Base-by-base conservation (phyloP, 2,113 vertebrate genomes). In the Channa maculata region DNA sequence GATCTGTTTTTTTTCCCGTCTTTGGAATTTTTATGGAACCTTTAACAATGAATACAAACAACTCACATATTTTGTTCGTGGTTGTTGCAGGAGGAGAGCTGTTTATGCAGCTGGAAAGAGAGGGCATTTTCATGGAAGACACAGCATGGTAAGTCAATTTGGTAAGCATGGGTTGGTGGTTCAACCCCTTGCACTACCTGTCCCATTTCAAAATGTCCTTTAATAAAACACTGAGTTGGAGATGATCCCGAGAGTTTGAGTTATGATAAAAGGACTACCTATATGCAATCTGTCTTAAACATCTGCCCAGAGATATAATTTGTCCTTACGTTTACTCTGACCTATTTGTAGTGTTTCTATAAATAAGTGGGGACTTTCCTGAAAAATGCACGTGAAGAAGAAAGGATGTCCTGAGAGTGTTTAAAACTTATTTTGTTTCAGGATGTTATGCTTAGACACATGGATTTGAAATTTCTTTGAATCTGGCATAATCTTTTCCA, bases 61-160 rank as follows among this genome's bases (percentile, higher is more conserved):
- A 50, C 24, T 68, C 38, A 48, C 13, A 15, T 33, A 37, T 46
- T 77, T 46, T n/a, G 0, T 61, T 3, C 83, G 12, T 77, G 34
- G 14, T 64, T 71, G 5, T 87, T 89, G 59, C 82, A 99, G 97
- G 97, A 91, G 97, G 97, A 90, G 97, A 99, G 94, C 94, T 99
- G 90, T 99, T 99, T 90, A 99, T 99, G 97, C 97, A 99, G 93
- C 94, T 99, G 91, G 97, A 99, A 85, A 95, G 97, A 94, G 97
- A 98, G 83, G 97, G 97, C 80, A 98, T 98, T 93, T 98, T 99
- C 94, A 98, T 99, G 97, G 97, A 99, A 90, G 97, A 99, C 90
- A 99, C 97, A 10, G 97, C 97, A 71, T 99, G 97, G 97, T 99
- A 93, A 95, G 96, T 89, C 50, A 7, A 10, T 48, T 38, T 10